Conservation (phyloP, 2,113 vertebrate species). For the Lanius collurio region DNA sequence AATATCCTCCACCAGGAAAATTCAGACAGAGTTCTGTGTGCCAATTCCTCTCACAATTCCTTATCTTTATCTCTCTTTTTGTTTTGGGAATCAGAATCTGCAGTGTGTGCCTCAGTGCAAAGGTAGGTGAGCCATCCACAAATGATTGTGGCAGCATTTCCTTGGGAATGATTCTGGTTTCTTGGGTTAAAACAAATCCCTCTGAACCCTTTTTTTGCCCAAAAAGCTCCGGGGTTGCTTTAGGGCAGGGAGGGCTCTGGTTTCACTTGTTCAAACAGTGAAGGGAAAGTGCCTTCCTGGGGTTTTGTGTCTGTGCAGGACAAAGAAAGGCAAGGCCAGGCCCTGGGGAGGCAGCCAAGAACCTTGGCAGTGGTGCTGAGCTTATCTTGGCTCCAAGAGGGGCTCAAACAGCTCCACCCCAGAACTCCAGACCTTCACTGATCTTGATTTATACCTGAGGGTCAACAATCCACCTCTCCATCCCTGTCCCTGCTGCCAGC, state of each 20-base stretch:
- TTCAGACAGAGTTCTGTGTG: not conserved
- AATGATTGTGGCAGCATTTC: not conserved
- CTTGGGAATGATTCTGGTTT: not conserved
- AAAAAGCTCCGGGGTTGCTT: not conserved
- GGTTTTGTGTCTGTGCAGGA: not conserved
- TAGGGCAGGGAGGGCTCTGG: not conserved
- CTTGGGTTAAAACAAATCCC: not conserved
- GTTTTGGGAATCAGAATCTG: not conserved
- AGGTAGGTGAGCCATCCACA: not conserved
- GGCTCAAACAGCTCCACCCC: not conserved
- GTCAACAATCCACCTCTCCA: not conserved
- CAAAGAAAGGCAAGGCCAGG: not conserved
- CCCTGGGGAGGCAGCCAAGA: not conserved
- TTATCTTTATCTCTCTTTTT: not conserved
- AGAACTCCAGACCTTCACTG: not conserved
- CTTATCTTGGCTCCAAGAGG: not conserved
- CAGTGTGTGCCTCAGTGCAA: not conserved
- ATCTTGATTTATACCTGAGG: not conserved
- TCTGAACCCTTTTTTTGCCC: fast-evolving
- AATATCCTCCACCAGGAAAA: not conserved
- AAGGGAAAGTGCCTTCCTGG: not conserved
- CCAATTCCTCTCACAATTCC: not conserved
- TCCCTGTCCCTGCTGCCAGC: not conserved
- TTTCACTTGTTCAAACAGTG: not conserved
- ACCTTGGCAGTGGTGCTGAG: not conserved